Evolutionary conservation across 2,113 vertebrate genomes (phyloP).

Genomic region (Hymenochirus boettgeri): DNA sequence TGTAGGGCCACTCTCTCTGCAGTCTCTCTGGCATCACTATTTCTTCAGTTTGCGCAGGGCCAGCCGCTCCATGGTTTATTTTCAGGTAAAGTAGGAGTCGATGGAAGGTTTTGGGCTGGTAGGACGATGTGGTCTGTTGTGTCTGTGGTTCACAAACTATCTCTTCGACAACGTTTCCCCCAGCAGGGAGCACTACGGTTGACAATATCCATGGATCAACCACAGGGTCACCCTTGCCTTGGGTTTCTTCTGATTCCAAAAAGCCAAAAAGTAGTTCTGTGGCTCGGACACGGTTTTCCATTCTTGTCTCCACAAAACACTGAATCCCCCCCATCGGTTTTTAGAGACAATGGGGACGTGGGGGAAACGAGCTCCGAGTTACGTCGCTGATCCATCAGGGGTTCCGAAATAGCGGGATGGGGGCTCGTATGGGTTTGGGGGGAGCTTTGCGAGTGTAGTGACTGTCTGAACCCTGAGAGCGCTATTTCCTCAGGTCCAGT

Average conservation of each 20-base stretch:
- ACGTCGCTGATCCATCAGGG: slow-evolving; percentile 44
- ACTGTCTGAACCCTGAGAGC: slow-evolving; percentile 73
- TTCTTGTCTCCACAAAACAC: slow-evolving; percentile 67
- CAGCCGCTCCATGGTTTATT: slow-evolving; percentile 74
- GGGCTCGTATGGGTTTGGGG: slow-evolving; percentile 67
- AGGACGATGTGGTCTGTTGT: slow-evolving; percentile 61
- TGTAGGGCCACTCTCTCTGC: too few relatives aligned
- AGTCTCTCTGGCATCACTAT: slow-evolving; percentile 63
- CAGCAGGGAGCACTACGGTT: background rate
- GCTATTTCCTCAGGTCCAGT: slow-evolving; percentile 49
- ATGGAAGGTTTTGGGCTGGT: slow-evolving; percentile 57
- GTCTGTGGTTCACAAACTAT: slow-evolving; percentile 63
- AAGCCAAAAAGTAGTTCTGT: slow-evolving; percentile 74
- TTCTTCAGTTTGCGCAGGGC: slow-evolving; percentile 65
- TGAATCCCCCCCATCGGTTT: slow-evolving; percentile 64
- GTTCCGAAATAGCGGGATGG: slow-evolving; percentile 56
- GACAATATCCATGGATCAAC: background rate
- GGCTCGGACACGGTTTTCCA: slow-evolving; percentile 66
- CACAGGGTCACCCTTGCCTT: background rate
- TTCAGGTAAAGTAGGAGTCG: slow-evolving; percentile 70
- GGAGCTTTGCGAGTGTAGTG: slow-evolving; percentile 75
- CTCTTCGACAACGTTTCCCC: too few relatives aligned
- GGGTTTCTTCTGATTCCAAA: slow-evolving; percentile 54
- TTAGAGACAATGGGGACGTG: slow-evolving; percentile 44
- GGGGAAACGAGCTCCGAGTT: slow-evolving; percentile 71